phyloP scores from a whole-genome alignment of 2,888 invertebrate genomes.

The Diploptera punctata region DNA sequence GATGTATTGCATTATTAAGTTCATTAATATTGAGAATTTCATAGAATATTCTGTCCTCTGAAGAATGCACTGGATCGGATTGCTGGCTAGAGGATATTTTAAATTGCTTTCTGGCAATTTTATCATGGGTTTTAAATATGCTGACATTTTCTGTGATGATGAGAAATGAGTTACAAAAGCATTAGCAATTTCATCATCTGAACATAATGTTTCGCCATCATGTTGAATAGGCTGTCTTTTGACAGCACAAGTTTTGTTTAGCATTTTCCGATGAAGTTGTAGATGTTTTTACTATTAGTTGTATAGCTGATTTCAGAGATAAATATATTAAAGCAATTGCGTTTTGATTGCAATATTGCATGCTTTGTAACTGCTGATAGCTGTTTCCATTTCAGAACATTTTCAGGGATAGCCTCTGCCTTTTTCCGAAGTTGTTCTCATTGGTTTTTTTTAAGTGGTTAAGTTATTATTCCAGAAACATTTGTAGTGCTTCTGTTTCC shows the following conservation, averaged over 20 bases:
- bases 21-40: too few relatives aligned
- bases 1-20: too few relatives aligned
- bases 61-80: too few relatives aligned
- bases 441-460: neutral
- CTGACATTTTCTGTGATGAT: too few relatives aligned
- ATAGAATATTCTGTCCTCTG: too few relatives aligned
- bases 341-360: neutral
- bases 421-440: neutral
- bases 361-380: neutral
- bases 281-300: neutral
- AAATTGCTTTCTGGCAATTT: too few relatives aligned
- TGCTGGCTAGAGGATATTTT: too few relatives aligned
- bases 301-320: neutral
- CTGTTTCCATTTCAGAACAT: neutral
- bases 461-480: conserved; percentile 1
- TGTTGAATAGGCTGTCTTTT: neutral
- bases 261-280: neutral
- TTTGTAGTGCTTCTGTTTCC: neutral
- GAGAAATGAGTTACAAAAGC: too few relatives aligned
- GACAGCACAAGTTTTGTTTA: neutral
- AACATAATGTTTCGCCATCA: neutral
- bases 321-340: neutral
- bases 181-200: too few relatives aligned
- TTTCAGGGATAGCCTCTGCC: neutral
- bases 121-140: too few relatives aligned